phyloP scores from a whole-genome alignment of 2,797 vertebrate genomes.

The Falco cherrug region DNA sequence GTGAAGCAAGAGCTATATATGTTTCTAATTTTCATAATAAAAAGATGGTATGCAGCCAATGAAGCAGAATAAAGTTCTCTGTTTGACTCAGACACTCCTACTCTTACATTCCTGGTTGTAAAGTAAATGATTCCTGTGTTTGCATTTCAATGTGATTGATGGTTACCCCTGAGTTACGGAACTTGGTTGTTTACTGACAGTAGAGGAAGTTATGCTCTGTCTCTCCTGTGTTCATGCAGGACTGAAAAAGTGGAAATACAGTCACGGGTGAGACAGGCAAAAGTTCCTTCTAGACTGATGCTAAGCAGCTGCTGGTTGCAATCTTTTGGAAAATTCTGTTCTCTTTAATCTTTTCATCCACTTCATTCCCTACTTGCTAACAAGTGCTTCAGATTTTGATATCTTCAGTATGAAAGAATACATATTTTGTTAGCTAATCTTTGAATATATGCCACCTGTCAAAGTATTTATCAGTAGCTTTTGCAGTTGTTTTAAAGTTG shows the following conservation, averaged over 20 bases:
- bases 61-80: background rate
- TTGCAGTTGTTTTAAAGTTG: background rate
- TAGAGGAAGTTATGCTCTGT: background rate
- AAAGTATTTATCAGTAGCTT: background rate
- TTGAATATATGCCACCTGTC: background rate
- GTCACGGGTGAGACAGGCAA: background rate
- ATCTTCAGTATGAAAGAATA: background rate
- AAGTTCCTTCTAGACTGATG: background rate
- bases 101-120: background rate
- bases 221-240: background rate
- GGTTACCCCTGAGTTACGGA: background rate
- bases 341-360: background rate
- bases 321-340: background rate
- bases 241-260: background rate
- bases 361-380: background rate
- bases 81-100: background rate
- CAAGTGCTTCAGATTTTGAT: background rate
- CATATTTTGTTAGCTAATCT: background rate
- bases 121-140: background rate
- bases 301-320: background rate
- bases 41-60: background rate
- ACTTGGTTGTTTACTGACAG: background rate
- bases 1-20: background rate
- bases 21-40: background rate
- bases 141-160: background rate